Base-by-base conservation (phyloP, 2,888 invertebrate species). In the Acleris cristana region DNA sequence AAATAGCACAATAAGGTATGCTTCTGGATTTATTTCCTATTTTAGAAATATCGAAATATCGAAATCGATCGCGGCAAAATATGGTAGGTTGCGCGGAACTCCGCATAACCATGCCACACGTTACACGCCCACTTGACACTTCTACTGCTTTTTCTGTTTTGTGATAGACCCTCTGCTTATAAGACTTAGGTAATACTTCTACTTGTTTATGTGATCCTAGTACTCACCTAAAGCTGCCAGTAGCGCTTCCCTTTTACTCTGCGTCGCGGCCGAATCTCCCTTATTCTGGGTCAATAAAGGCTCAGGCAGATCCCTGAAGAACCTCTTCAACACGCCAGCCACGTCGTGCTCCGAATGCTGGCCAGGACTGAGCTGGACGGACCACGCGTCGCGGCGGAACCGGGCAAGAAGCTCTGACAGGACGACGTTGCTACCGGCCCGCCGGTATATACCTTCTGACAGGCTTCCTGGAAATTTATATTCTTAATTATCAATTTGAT, bases 271-370 rank as follows among this genome's bases (percentile, higher is more conserved):
- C 77, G 48, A n/a, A 16, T 48, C 93, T 73, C 97, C 95, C 60
- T 96, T 94, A 53, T 93, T 92, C n/a, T 94, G 93, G 1, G 97
- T 96, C 69, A 98, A 91, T 40, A 98, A 89, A 1, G 98, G 95
- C 77, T 98, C 97, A 0, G 97, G 96, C 60, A 98, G 90, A 76
- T 97, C 97, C n/a, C 98, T 93, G 84, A 98, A 96, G 89, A 98
- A 98, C 69, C 98, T 93, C 85, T 98, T 98, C 7, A 98, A 89
- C 0, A 96, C 97, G 48, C 96, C 97, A 4, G 98, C 96, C 16
- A 98, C 97, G 81, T 98, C 98, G 84, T 98, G 96, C 75, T 98
- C 97, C 0, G 95, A 95, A 79, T 96, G 97, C 60, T 95, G 95
- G 53, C 95, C 95, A 6, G 94, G 93, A 16, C 96, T 96, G 56